Evolutionary conservation across 2,888 invertebrate genomes (phyloP).

Genomic region (Merodon equestris): DNA sequence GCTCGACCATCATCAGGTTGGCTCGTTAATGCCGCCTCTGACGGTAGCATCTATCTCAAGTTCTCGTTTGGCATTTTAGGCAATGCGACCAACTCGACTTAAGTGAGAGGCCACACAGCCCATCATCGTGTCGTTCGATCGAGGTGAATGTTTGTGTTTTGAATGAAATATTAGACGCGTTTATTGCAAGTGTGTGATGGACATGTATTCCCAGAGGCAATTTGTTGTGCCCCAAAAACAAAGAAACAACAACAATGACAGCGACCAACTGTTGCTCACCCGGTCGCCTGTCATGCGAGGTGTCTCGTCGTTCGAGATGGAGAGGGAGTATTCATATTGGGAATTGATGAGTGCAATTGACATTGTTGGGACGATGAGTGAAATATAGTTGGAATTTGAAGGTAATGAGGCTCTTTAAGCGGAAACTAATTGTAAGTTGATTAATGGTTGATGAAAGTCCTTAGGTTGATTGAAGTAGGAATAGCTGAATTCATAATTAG

Average conservation of each 20-base stretch:
- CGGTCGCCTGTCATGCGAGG: no score
- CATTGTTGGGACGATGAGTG: not conserved
- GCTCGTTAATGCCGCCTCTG: not conserved
- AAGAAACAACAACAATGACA: slow-evolving; percentile 18
- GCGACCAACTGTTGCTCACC: no score
- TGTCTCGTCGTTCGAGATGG: no score
- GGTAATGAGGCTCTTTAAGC: not conserved
- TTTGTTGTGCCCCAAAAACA: slow-evolving; percentile 11
- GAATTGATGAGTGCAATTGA: slow-evolving; percentile 2
- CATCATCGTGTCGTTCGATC: slow-evolving; percentile 9
- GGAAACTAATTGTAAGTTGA: not conserved
- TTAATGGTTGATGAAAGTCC: not conserved
- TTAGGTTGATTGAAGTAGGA: not conserved
- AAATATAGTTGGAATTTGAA: not conserved
- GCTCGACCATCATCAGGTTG: slow-evolving; percentile 8
- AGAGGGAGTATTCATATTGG: not conserved
- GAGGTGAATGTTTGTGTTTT: slow-evolving; percentile 54
- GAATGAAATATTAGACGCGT: slow-evolving; percentile 29
- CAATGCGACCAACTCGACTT: no score
- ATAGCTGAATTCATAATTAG: no score
- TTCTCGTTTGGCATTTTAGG: slow-evolving; percentile 4
- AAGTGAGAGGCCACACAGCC: no score
- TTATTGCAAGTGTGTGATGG: slow-evolving; percentile 35
- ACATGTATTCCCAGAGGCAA: slow-evolving; percentile 33
- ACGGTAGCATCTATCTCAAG: no score